Base-by-base conservation (phyloP, 2,888 invertebrate genomes). In the Nomada fabriciana region DNA sequence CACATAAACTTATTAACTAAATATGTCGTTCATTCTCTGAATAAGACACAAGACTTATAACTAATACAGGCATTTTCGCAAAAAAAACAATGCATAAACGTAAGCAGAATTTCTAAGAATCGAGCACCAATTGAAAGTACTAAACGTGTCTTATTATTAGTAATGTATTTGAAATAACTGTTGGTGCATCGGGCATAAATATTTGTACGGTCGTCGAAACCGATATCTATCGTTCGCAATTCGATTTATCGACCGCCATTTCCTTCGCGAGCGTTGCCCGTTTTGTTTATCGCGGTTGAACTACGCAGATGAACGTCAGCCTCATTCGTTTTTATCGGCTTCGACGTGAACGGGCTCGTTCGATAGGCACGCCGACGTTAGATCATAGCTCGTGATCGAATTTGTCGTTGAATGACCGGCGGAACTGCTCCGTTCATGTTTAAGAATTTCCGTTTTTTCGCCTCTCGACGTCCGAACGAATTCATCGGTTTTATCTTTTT, bases 181-280 rank as follows among this genome's bases (percentile, higher is more conserved):
- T 67, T 42, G 69, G 69, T 59, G 63, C 60, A 71, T 68, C 63
- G 36, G 25, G 25, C 68, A 70, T 69, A 72, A 78, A 82, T 69
- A 80, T 80, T 83, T 60, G 65, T 80, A 77, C 52, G 61, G 57
- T 50, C 64, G 69, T 43, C 72, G 65, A 52, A n/a, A 36, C 47
- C 52, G 63, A 57, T 65, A 23, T 7, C 4, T 69, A 23, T 10
- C 4, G 47, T 25, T 72, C 47, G 71, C 67, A 64, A 74, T 59
- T 60, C 57, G 25, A 80, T 57, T 70, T 74, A 69, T 71, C 76
- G 70, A 55, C 47, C 52, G 2, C 29, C 60, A 60, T 57, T 67
- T 23, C 68, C 53, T 52, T n/a, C 13, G 25, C 9, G 68, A 59
- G 70, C 42, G 29, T 57, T 70, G 25, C 65, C 47, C 69, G 74